Percentiles rank a stretch among this genome's conserved stretches.
These are phyloP conservation scores for Caenorhabditis japonica DNA, from an alignment of 2,888 invertebrate genomes.

Conservation along the genomic window DNA sequence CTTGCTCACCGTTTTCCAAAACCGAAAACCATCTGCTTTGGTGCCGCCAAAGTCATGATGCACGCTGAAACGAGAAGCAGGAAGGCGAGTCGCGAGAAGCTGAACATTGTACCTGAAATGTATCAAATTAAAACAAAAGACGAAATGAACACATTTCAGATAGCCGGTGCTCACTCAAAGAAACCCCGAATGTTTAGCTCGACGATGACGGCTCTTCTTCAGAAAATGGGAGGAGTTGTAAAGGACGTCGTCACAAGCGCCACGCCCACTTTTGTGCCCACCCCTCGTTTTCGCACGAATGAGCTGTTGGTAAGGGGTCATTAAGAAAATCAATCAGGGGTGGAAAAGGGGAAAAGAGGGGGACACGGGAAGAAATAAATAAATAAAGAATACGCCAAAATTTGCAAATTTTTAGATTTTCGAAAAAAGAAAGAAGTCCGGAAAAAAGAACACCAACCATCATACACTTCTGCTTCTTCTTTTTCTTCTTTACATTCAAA, in stretches of 20 bases:
- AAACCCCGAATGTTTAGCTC: slow-evolving; percentile 8
- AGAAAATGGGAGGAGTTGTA: slow-evolving; percentile 41
- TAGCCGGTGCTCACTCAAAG: too few relatives aligned
- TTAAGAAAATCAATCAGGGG: not conserved
- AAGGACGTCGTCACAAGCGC: slow-evolving; percentile 39
- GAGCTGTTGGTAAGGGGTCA: slow-evolving; percentile 13
- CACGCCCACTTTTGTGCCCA: slow-evolving; percentile 20
- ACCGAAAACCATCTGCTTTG: slow-evolving; percentile 60
- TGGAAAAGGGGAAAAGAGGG: too few relatives aligned
- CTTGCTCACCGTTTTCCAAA: slow-evolving; percentile 59
- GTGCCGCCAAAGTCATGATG: slow-evolving; percentile 46
- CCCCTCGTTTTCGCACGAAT: slow-evolving; percentile 20
- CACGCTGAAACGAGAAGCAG: slow-evolving; percentile 49
- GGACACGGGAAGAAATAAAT: too few relatives aligned
- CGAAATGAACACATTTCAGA: not conserved
- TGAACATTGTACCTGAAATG: slow-evolving; percentile 51
- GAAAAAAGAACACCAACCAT: too few relatives aligned
- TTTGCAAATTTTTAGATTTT: too few relatives aligned
- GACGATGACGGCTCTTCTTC: slow-evolving; percentile 14
- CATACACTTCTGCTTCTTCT: too few relatives aligned
- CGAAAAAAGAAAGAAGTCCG: too few relatives aligned
- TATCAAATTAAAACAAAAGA: not conserved
- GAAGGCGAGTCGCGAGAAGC: slow-evolving; percentile 55
- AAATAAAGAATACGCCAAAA: too few relatives aligned
- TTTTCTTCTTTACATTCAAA: too few relatives aligned